A percentile compares a stretch with the other conserved stretches of the same genome.
Conservation (phyloP, 2,888 invertebrate species). For the Meta bourneti region DNA sequence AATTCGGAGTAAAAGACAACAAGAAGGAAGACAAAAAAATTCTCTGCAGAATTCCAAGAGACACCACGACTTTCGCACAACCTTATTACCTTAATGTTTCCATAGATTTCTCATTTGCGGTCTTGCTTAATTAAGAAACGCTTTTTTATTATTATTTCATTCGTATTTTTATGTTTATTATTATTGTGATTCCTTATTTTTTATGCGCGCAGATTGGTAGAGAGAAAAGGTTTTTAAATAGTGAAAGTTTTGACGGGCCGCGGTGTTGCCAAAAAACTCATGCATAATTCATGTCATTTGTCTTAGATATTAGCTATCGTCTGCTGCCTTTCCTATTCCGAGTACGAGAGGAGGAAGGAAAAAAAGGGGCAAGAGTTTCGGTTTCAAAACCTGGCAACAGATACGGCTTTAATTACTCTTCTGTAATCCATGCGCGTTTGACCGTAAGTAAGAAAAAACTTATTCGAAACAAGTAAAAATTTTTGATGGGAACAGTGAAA, state of each 20-base stretch:
- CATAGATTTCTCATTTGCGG: constrained; percentile 76
- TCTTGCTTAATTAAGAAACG: constrained; percentile 74
- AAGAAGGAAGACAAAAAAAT: constrained; percentile 21
- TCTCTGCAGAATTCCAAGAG: constrained; percentile 15
- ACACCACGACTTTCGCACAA: constrained; percentile 52
- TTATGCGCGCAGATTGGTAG: constrained; percentile 23
- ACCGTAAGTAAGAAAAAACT: constrained; percentile 50
- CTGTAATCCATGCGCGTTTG: constrained; percentile 72
- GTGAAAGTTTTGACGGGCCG: constrained; percentile 73
- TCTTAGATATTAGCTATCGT: constrained; percentile 75
- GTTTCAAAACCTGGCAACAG: constrained; percentile 69
- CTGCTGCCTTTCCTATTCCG: constrained; percentile 57
- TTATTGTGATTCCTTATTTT: constrained; percentile 61
- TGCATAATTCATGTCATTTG: constrained; percentile 76
- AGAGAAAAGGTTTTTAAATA: constrained; percentile 71
- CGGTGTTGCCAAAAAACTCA: constrained; percentile 74
- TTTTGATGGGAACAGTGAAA: constrained; percentile 52
- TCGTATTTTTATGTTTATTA: constrained; percentile 73
- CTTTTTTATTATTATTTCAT: constrained; percentile 66
- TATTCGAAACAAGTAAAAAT: constrained; percentile 24
- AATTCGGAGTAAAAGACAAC: constrained; percentile 54
- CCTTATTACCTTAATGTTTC: constrained; percentile 75
- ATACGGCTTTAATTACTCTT: constrained; percentile 74
- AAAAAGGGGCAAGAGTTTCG: constrained; percentile 41
- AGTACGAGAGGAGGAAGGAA: constrained; percentile 37